Percentiles rank a stretch among this genome's conserved stretches.
Conservation (phyloP, 1,140 invertebrate genomes). For the Hyles euphorbiae region DNA sequence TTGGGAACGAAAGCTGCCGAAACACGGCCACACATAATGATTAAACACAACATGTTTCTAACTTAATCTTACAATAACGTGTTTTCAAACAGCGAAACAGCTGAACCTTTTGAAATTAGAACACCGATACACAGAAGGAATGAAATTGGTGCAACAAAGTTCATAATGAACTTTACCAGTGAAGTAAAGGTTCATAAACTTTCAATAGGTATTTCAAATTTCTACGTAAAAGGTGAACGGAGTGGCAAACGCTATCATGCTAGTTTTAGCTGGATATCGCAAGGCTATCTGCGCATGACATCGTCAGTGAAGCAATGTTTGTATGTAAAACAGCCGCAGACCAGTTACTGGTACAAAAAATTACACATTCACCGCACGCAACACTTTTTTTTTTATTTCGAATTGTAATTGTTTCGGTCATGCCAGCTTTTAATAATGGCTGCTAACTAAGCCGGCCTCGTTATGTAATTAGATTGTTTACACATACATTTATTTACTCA, state of each 20-base stretch:
- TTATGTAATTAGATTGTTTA: slow-evolving; percentile 37
- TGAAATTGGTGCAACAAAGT: too few relatives aligned
- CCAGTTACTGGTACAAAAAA: neutral
- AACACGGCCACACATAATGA: slow-evolving; percentile 2
- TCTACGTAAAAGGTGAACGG: too few relatives aligned
- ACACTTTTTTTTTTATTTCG: slow-evolving; percentile 15
- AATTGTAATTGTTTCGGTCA: slow-evolving; percentile 33
- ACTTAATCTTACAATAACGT: too few relatives aligned
- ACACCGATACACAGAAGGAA: too few relatives aligned
- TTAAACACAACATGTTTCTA: neutral
- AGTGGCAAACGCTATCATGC: too few relatives aligned
- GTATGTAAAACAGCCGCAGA: too few relatives aligned
- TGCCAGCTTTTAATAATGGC: slow-evolving; percentile 25
- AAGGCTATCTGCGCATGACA: too few relatives aligned
- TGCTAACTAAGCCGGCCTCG: slow-evolving; percentile 27
- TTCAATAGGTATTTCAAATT: neutral
- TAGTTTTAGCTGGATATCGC: too few relatives aligned
- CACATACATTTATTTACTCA: slow-evolving; percentile 23
- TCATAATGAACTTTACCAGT: too few relatives aligned
- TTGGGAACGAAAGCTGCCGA: slow-evolving; percentile 41
- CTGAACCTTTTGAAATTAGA: too few relatives aligned
- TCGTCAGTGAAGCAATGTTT: too few relatives aligned
- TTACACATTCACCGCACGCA: slow-evolving; percentile 10
- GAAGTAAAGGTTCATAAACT: neutral
- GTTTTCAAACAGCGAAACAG: too few relatives aligned